Base-by-base conservation (phyloP, 2,113 vertebrate species). In the Ivindomyrus marchei region DNA sequence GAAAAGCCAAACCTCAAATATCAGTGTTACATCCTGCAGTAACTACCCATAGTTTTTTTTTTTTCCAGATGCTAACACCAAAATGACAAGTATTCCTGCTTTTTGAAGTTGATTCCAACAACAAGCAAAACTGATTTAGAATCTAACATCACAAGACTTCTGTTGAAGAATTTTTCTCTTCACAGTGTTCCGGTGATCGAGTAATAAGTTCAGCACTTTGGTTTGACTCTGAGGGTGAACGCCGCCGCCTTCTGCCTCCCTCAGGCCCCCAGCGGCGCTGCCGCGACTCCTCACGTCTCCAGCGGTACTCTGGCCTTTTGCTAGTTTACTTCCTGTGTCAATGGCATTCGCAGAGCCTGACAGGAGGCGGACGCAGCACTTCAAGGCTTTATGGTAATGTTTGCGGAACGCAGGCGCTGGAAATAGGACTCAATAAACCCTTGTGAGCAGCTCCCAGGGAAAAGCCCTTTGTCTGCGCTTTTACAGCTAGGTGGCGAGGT, bases 321-420 rank as follows among this genome's bases (percentile, higher is more conserved):
- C 88, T 88, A 13, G 84, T 31, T 31, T 70, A 47, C 91, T 93
- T 94, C 93, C 93, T 95, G 94, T 93, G 91, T 91, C 83, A 92
- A 90, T 27, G 89, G 87, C 66, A 88, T 92, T 88, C 31, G 88
- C 80, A 88, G 88, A 91, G 89, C 90, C 90, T 66, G 52, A 88
- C 89, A 17, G 80, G 6, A 83, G 58, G 24, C 53, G 56, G 53
- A 7, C 50, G 66, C n/a, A 5, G 56, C 74, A 89, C 91, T 91
- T 92, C 92, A 92, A 92, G 91, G 91, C 88, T 90, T 93, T 92
- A 91, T 90, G 89, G 90, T 85, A 89, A 89, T 89, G 89, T 91
- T 46, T 56, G 85, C 19, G 24, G 70, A 49, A 56, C 90, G 39
- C 9, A 52, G 91, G 66, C 47, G 88, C 85, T 50, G 58, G 89